These are phyloP conservation scores for Noctuana brunneofusca DNA, from an alignment of 2,888 invertebrate species.

Conservation along the genomic window DNA sequence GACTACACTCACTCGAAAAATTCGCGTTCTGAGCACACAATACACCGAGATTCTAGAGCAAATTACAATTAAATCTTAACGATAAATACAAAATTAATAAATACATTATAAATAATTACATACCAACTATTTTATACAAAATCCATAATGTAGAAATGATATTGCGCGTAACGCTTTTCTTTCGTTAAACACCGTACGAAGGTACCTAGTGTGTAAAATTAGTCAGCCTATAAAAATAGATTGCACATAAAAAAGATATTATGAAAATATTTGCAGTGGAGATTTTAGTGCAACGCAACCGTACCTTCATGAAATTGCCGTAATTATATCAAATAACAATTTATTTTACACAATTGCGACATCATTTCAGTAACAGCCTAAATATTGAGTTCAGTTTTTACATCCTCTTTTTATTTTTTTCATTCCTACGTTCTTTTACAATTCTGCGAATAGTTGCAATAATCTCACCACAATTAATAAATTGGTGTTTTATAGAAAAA, in stretches of 20 bases:
- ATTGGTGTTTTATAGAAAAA: conserved; percentile 4
- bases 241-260: conserved; percentile 73
- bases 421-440: too few species aligned
- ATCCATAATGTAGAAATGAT: conserved; percentile 75
- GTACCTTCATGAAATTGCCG: neutral
- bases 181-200: conserved; percentile 45
- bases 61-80: conserved; percentile 64
- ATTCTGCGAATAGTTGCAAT: conserved; percentile 14
- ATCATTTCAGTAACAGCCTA: too few species aligned
- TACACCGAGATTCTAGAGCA: conserved; percentile 59
- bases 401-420: too few species aligned
- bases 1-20: conserved; percentile 69
- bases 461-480: conserved; percentile 34
- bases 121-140: conserved; percentile 79
- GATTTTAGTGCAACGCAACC: conserved; percentile 45
- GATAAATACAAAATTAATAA: conserved; percentile 76
- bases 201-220: conserved; percentile 53
- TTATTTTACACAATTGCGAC: neutral
- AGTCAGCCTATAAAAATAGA: conserved; percentile 77
- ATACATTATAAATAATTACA: conserved; percentile 72
- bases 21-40: conserved; percentile 68
- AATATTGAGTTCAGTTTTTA: too few species aligned
- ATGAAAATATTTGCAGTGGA: conserved; percentile 68
- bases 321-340: neutral
- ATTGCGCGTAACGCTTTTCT: conserved; percentile 58